Conservation (phyloP, 2,888 invertebrate species). For the Aquatica leii region DNA sequence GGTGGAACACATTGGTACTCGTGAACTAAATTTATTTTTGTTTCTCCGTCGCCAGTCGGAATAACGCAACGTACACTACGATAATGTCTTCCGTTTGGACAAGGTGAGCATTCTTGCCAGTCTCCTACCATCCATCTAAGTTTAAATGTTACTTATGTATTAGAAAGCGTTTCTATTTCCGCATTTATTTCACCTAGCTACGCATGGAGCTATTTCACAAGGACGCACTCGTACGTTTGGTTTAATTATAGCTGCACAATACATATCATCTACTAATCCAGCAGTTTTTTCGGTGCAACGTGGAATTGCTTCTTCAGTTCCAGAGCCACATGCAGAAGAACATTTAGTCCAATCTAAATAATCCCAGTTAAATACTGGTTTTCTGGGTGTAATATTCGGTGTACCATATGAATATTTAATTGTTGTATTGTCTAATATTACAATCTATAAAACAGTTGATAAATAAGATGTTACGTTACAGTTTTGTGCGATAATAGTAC, state of each 20-base stretch:
- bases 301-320: slow-evolving; percentile 52
- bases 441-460: slow-evolving; percentile 34
- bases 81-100: slow-evolving; percentile 45
- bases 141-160: too few species aligned
- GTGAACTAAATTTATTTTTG: slow-evolving; percentile 52
- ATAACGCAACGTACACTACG: slow-evolving; percentile 53
- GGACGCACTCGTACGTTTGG: slow-evolving; percentile 39
- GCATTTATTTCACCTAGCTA: slow-evolving; percentile 39
- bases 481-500: too few species aligned
- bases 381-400: slow-evolving; percentile 44
- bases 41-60: slow-evolving; percentile 55
- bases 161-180: too few species aligned
- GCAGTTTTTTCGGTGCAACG: slow-evolving; percentile 44
- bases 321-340: slow-evolving; percentile 65
- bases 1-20: slow-evolving; percentile 52
- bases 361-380: slow-evolving; percentile 63
- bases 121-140: slow-evolving; percentile 57
- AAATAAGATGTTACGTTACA: slow-evolving; percentile 47
- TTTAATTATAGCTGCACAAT: slow-evolving; percentile 37
- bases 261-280: slow-evolving; percentile 44
- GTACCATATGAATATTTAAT: slow-evolving; percentile 43
- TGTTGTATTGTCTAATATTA: slow-evolving; percentile 42
- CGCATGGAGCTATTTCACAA: slow-evolving; percentile 46
- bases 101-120: slow-evolving; percentile 54
- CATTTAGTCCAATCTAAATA: slow-evolving; percentile 65